Evolutionary conservation across 2,888 invertebrate species (phyloP).

Genomic region (Drosophila borealis): DNA sequence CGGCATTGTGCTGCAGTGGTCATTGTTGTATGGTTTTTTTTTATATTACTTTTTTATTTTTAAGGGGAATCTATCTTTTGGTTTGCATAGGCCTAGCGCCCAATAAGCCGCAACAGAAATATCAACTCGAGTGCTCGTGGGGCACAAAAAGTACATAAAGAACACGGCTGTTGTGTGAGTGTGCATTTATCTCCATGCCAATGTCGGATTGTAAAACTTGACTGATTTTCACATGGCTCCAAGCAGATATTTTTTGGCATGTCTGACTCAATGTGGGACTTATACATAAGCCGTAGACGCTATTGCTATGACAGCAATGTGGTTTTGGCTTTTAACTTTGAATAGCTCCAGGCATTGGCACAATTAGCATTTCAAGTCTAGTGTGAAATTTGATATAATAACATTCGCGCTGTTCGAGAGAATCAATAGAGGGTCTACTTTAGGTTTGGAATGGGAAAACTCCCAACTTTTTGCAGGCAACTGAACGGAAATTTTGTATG

Average conservation of each 20-base stretch:
- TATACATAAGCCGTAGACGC: slow-evolving; percentile 25
- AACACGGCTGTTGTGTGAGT: slow-evolving; percentile 21
- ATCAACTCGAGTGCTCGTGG: slow-evolving; percentile 26
- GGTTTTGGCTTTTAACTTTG: slow-evolving; percentile 14
- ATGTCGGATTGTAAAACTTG: slow-evolving; percentile 36
- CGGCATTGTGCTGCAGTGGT: slow-evolving; percentile 49
- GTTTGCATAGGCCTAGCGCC: slow-evolving; percentile 55
- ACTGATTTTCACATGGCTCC: slow-evolving; percentile 22
- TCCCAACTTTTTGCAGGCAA: not conserved
- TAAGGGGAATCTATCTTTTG: slow-evolving; percentile 40
- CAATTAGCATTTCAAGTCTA: not conserved
- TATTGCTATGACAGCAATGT: slow-evolving; percentile 9
- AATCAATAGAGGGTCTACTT: too few species aligned
- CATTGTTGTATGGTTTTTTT: slow-evolving; percentile 35
- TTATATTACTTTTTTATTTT: not conserved
- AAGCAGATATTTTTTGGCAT: slow-evolving; percentile 38
- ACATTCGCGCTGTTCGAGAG: not conserved
- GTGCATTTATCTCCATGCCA: slow-evolving; percentile 39
- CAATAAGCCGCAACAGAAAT: slow-evolving; percentile 55
- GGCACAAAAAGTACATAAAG: slow-evolving; percentile 11
- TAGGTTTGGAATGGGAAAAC: not conserved
- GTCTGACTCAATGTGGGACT: slow-evolving; percentile 26
- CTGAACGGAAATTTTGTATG: slow-evolving; percentile 3
- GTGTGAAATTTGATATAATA: not conserved
- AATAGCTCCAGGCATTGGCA: slow-evolving; percentile 6